Base-by-base conservation (phyloP, 2,113 vertebrate species). In the Oceanites oceanicus region DNA sequence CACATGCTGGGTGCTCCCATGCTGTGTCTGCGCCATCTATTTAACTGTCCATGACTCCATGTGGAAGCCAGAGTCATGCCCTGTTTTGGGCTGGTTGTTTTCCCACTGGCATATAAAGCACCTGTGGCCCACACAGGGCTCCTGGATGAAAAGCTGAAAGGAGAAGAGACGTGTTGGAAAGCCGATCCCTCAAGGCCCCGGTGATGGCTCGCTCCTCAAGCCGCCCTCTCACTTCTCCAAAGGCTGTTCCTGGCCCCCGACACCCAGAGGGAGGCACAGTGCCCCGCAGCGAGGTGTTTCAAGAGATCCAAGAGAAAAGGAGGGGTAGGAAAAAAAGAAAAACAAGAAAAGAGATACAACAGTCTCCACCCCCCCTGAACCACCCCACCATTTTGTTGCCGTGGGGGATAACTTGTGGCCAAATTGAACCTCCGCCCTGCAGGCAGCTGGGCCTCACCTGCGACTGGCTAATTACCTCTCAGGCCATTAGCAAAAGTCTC, bases 381-480 rank as follows among this genome's bases (percentile, higher is more conserved):
- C 70, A 78, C 23, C 86, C 49, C 74, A 74, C n/a, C 32, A 4
- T 81, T 80, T 82, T 67, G 72, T 47, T 91, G 58, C 71, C 4
- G 2, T n/a, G 29, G 29, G 56, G 36, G 15, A 74, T 23, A 34
- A 66, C 40, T 62, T 8, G 4, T 25, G 50, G 76, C 58, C 91
- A 86, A 55, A 74, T 8, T 15, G 44, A 85, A 19, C 8, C 25
- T 26, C 44, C 8, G 3, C 81, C 59, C 58, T 65, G 36, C 58
- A 90, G 53, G 81, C 94, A 93, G 88, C 92, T 92, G 82, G 67
- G 78, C 25, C 88, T 96, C 86, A 86, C 92, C 93, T 97, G 92
- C 58, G 40, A 40, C 5, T 2, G 30, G 61, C 66, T 90, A 47
- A 96, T 94, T 86, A 91, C 49, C 42, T 66, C 42, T 1, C 71